Evolutionary conservation across 2,888 invertebrate genomes (phyloP), one percentile per base, ranked within the genome.

Genomic region (Cryptocephalus moraei): DNA sequence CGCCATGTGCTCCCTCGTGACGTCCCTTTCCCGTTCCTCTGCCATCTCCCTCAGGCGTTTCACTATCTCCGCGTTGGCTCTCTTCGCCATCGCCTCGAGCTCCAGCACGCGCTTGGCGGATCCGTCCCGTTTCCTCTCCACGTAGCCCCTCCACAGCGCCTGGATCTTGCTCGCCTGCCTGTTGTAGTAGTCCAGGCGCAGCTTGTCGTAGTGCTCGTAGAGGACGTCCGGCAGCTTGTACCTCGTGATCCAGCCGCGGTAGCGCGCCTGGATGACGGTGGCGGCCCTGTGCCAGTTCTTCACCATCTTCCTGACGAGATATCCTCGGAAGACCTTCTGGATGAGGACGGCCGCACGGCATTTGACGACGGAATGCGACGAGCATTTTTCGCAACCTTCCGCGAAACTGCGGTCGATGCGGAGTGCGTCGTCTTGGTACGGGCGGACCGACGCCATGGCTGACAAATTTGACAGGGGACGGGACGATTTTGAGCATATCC

Each of bases 111-210:
- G 10, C n/a, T 33, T 46, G 33, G 14, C 12, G 14, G 43, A 39
- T 10, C 4, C 39, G 12, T 44, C 6, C 6, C 22, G 22, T 22
- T 22, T 22, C 22, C 47, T 52, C 54, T 65, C 66, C 49, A 44
- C 48, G 53, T 64, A 63, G 10, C 70, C 72, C 47, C 61, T 61
- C 66, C 66, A 71, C 8, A 49, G 34, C 14, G 68, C 63, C 55
- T 71, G 69, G 43, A 72, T 67, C 51, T 48, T 65, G 1, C 62
- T 63, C 2, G 71, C 71, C 52, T 58, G 59, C 14, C 48, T 53
- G 41, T 63, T 49, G 47, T 63, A 68, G 40, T 46, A 48, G 1
- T 51, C 45, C 34, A 53, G 11, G 43, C 54, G 56, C 6, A 53
- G 31, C 22, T 32, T 41, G 32, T 61, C 56, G 43, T 58, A 57